Base-by-base conservation (phyloP, 2,888 invertebrate species). In the Zygogramma bicolorata region DNA sequence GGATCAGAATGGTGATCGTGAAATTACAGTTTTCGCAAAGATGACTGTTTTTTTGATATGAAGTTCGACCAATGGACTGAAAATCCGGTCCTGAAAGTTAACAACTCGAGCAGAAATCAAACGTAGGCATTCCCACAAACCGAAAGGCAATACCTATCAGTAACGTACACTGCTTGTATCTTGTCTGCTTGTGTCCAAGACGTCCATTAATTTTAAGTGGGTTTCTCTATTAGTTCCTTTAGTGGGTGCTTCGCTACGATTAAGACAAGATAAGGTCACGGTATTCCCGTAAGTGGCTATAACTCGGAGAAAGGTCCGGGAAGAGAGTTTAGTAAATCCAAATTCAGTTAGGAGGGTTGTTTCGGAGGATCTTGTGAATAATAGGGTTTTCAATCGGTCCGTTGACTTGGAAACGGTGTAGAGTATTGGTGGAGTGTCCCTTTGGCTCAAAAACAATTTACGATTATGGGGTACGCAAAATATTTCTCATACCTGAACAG, bases 191-290 rank as follows among this genome's bases (percentile, higher is more conserved):
- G 22, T n/a, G 15, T 53, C 22, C 27, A 53, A 53, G 25, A 27
- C n/a, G 27, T 25, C 62, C 61, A 68, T 74, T 70, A 58, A 70
- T 63, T 70, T 68, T 31, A 60, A 70, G 58, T 65, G 53, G 70
- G 68, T 65, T 74, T 70, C 65, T 66, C 70, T 70, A 66, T 70
- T 70, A 70, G 60, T 65, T 70, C 65, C 49, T 59, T 60, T 65
- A n/a, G 53, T 53, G 53, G n/a, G 25, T 53, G 53, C 27, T 53
- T 27, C 6, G 53, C 22, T 53, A 53, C 25, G 22, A 53, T 70
- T 60, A 42, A 60, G 70, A 31, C 60, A 20, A 57, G 66, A 66
- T 66, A 58, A 42, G 59, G 59, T 59, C 40, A 42, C 38, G 4
- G 53, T 53, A 70, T 60, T 65, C 70, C 57, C 53, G 53, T 66